A percentile compares a stretch with the other conserved stretches of the same genome.
phyloP scores from a whole-genome alignment of 1,140 invertebrate genomes.

The Drosophila nikananu region DNA sequence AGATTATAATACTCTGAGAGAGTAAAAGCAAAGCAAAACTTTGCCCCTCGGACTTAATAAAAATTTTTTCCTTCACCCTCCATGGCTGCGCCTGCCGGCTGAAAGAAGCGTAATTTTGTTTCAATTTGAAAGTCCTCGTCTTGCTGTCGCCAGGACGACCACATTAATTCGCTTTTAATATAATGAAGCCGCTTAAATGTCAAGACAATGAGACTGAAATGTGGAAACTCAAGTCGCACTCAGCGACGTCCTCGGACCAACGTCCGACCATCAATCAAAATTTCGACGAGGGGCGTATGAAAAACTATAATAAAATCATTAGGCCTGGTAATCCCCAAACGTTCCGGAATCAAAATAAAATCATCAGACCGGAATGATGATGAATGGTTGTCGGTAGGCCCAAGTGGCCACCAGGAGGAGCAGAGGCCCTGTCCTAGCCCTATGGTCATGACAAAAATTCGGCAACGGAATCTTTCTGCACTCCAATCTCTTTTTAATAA shows the following conservation, averaged over 20 bases:
- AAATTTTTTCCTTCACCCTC: slow-evolving; percentile 10
- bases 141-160: slow-evolving; percentile 29
- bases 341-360: slow-evolving; percentile 81
- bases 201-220: slow-evolving; percentile 47
- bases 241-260: background rate
- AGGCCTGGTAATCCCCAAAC: slow-evolving; percentile 76
- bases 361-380: slow-evolving; percentile 78
- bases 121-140: slow-evolving; percentile 26
- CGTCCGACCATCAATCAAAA: slow-evolving; percentile 68
- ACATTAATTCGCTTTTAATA: slow-evolving; percentile 55
- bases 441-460: slow-evolving; percentile 58
- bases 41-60: slow-evolving; percentile 7
- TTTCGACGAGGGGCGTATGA: slow-evolving; percentile 46
- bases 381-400: slow-evolving; percentile 61
- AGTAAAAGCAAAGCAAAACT: slow-evolving; percentile 8
- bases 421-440: slow-evolving; percentile 8
- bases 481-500: slow-evolving; percentile 80
- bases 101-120: slow-evolving; percentile 24
- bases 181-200: slow-evolving; percentile 52
- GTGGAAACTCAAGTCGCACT: slow-evolving; percentile 1
- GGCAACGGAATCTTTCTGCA: slow-evolving; percentile 56
- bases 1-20: too few species aligned
- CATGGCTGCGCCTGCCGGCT: background rate
- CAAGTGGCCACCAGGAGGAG: slow-evolving; percentile 38
- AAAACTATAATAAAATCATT: slow-evolving; percentile 82